Base-by-base conservation (phyloP, 1,140 invertebrate species). In the Eueides isabella region DNA sequence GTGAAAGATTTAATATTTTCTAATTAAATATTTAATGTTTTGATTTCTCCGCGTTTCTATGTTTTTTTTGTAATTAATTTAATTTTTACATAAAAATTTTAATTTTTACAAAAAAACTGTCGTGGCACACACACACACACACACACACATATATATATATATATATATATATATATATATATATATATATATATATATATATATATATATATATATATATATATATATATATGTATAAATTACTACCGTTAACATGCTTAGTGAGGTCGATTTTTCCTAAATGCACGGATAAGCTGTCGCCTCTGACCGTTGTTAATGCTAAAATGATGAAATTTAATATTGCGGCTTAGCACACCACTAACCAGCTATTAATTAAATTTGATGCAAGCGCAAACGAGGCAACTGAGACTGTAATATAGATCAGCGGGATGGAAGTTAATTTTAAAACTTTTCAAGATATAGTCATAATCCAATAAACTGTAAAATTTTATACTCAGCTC, bases 321-420 rank as follows among this genome's bases (percentile, higher is more conserved):
- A 23, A 55, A 55, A 55, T 55, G 11, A 55, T 55, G 48, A 55
- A 55, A 55, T 55, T 55, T 55, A 55, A 55, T 55, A 55, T 55
- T 55, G 48, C 11, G 48, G 48, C 48, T 55, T 55, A 55, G 48
- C 48, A 55, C 2, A 26, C 48, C 48, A 55, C 48, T 55, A 55
- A 55, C 48, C 48, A 26, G 48, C 48, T 55, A 55, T 55, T 55
- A 55, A 55, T 55, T 55, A 55, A 55, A 55, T 55, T 55, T 12
- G 48, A 55, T 55, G 48, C 23, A 55, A 55, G 48, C 48, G 48
- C 19, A 55, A 55, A 55, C 48, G 48, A 2, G 48, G 48, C 48
- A 55, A 55, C 48, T 14, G 48, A 26, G 48, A 26, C 0, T 55
- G 7, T 55, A 55, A 55, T 55, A 55, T 55, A 12, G 23, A 55